Percentiles rank a stretch among this genome's conserved stretches.
phyloP scores from a whole-genome alignment of 1,140 invertebrate species.

The Zaprionus ghesquierei region DNA sequence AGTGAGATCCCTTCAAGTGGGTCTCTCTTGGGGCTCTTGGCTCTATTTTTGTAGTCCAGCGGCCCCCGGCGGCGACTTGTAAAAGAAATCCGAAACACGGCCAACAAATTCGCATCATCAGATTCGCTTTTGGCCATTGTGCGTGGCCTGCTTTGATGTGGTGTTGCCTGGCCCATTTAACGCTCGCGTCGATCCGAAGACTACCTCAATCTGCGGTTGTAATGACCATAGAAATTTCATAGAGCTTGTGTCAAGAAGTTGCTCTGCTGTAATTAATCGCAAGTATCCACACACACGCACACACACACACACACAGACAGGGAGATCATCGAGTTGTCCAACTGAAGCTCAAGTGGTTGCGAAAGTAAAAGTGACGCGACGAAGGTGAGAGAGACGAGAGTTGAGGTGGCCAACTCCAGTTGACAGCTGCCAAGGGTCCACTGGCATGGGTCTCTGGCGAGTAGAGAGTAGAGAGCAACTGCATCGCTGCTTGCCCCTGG shows the following conservation, averaged over 20 bases:
- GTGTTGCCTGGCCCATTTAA: conserved; percentile 62
- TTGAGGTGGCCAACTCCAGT: not conserved
- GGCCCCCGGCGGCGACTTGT: conserved; percentile 49
- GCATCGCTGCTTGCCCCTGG: not conserved
- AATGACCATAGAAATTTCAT: conserved; percentile 61
- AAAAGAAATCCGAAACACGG: conserved; percentile 45
- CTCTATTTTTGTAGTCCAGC: conserved; percentile 39
- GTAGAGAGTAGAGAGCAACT: conserved; percentile 7
- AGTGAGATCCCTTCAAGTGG: conserved; percentile 34
- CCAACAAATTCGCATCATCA: conserved; percentile 51
- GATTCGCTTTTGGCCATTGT: conserved; percentile 45
- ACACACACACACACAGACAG: not conserved
- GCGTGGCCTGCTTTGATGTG: conserved; percentile 35
- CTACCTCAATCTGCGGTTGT: conserved; percentile 11
- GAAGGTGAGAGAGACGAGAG: conserved; percentile 24
- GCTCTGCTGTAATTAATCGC: conserved; percentile 70
- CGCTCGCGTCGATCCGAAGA: conserved; percentile 52
- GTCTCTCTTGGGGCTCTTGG: not conserved
- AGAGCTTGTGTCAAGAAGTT: conserved; percentile 43
- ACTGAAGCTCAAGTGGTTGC: not conserved
- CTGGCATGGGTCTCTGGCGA: not conserved
- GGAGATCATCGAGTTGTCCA: not conserved
- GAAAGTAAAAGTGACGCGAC: conserved; percentile 45
- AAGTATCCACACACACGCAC: conserved; percentile 62
- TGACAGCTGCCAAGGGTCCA: conserved; percentile 30